These are phyloP conservation scores for Dryoscopus gambensis DNA, from an alignment of 2,113 vertebrate species.

Conservation along the genomic window DNA sequence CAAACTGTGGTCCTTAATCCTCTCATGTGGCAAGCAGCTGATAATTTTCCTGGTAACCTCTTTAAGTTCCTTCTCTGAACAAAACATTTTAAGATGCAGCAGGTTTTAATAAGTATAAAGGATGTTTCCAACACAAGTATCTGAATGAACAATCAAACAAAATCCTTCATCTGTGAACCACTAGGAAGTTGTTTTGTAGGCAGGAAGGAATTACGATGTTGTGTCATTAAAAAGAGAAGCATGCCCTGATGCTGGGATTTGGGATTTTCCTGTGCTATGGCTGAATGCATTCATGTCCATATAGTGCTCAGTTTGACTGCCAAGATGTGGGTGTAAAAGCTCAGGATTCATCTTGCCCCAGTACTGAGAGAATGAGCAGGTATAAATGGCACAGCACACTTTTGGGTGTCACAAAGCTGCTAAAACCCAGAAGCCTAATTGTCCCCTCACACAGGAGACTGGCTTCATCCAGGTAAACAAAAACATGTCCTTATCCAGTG, in stretches of 20 bases:
- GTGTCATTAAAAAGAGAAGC: not conserved
- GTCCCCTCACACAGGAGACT: not conserved
- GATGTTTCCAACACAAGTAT: conserved; percentile 1
- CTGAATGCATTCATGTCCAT: not conserved
- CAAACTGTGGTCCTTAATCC: not conserved
- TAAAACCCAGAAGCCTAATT: not conserved
- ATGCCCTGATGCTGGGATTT: not conserved
- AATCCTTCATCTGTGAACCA: not conserved
- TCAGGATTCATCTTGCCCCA: not conserved
- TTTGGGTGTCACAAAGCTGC: not conserved
- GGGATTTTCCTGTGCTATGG: not conserved
- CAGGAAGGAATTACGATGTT: not conserved
- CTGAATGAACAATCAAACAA: not conserved
- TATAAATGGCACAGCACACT: not conserved
- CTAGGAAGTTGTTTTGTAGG: not conserved
- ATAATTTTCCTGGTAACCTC: not conserved
- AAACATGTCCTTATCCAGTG: not conserved
- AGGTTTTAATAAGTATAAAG: conserved; percentile 16
- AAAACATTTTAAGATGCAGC: not conserved
- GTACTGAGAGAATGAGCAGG: not conserved
- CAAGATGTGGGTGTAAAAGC: not conserved
- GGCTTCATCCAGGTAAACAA: not conserved
- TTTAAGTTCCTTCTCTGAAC: not conserved
- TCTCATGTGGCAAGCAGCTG: conserved; percentile 33
- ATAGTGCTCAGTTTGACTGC: not conserved